These are phyloP conservation scores for Monoplex corrugatus DNA, from an alignment of 2,888 invertebrate genomes.

Conservation along the genomic window DNA sequence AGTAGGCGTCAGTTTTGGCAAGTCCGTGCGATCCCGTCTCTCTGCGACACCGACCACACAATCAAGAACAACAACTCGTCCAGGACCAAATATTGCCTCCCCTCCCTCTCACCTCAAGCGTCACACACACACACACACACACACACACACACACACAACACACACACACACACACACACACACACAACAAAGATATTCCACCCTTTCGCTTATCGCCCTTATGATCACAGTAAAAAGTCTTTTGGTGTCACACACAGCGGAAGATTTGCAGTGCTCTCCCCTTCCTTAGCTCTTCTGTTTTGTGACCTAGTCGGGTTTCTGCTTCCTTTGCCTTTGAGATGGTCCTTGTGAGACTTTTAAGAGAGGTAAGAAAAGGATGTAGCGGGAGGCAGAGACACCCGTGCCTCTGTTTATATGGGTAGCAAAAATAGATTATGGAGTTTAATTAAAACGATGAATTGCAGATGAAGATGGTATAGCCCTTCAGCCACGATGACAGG, in stretches of 20 bases:
- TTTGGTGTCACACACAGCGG: too few species aligned
- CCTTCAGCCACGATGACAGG: background rate
- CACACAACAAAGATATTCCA: too few species aligned
- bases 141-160: too few species aligned
- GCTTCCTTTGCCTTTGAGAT: background rate
- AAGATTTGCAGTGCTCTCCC: background rate
- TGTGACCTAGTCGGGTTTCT: background rate
- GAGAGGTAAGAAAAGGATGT: background rate
- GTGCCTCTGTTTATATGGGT: too few species aligned
- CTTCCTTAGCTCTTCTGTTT: background rate
- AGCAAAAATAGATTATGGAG: too few species aligned
- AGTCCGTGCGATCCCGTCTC: slow-evolving; percentile 7
- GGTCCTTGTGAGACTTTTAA: background rate
- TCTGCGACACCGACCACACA: slow-evolving; percentile 7
- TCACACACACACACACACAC: too few species aligned
- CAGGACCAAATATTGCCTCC: background rate
- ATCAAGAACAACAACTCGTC: background rate
- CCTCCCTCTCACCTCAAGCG: too few species aligned
- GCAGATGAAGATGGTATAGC: background rate
- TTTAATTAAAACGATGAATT: too few species aligned
- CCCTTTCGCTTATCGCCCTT: too few species aligned
- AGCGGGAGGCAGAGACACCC: background rate
- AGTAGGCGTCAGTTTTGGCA: slow-evolving; percentile 16
- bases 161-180: too few species aligned
- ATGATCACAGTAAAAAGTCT: too few species aligned